A percentile compares a stretch with the other conserved stretches of the same genome.
Evolutionary conservation across 2,888 invertebrate genomes (phyloP).

Genomic region (Cephus pulcher): DNA sequence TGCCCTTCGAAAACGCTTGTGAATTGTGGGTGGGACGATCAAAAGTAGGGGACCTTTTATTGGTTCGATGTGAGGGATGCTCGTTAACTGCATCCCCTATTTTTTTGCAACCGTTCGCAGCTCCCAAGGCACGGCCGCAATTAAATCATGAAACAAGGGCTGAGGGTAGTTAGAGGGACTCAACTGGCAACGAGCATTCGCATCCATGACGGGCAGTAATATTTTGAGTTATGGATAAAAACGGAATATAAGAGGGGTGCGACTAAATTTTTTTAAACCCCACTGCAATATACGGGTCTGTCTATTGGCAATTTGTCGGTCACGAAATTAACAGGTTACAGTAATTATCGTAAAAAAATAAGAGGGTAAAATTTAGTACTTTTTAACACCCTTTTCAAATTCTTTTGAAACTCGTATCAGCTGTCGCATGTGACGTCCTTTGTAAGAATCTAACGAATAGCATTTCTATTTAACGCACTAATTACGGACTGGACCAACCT

Average conservation of each 20-base stretch:
- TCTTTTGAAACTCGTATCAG: background rate
- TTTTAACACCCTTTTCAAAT: background rate
- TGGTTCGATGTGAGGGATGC: background rate
- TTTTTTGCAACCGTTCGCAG: background rate
- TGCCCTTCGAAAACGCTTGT: background rate
- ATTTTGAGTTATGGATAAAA: background rate
- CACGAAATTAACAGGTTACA: background rate
- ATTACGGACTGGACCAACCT: conserved; percentile 42
- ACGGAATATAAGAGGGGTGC: background rate
- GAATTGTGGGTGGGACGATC: background rate
- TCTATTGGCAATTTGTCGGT: background rate
- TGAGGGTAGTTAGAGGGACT: conserved; percentile 24
- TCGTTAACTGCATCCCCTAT: conserved; percentile 3
- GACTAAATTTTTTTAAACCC: background rate
- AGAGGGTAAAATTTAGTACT: background rate
- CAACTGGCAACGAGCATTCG: background rate
- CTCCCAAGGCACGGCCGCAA: conserved; percentile 40
- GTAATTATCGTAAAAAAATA: background rate
- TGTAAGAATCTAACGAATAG: background rate
- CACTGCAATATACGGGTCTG: background rate
- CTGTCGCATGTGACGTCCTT: background rate
- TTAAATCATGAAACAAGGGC: conserved; percentile 54
- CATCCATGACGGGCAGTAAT: background rate
- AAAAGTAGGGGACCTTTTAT: background rate
- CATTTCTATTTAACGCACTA: conserved; percentile 35